These are phyloP conservation scores for Hemicentrotus pulcherrimus DNA, from an alignment of 35 echinoderm and acorn worm species.

Conservation along the genomic window DNA sequence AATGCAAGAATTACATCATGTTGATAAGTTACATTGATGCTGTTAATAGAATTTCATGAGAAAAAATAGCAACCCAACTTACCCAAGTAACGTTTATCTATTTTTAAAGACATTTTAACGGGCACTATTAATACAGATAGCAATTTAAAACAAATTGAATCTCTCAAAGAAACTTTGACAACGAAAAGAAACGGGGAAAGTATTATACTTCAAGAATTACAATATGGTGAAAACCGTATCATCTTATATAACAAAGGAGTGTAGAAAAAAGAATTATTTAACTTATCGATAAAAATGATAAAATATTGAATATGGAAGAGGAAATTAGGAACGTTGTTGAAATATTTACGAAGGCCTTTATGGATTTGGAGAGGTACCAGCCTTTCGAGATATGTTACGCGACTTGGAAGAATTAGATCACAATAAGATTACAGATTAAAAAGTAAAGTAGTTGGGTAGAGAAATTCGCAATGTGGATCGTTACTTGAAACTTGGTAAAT, in stretches of 20 bases:
- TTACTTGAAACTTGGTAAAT: too few species aligned
- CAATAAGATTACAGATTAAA: background rate
- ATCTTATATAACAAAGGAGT: background rate
- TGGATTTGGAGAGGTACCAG: background rate
- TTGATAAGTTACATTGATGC: too few species aligned
- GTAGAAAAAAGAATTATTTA: conserved; percentile 12
- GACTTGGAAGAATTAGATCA: background rate
- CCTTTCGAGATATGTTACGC: background rate
- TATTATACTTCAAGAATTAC: background rate
- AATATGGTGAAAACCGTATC: background rate
- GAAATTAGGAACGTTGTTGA: background rate
- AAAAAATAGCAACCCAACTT: too few species aligned
- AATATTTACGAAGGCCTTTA: background rate
- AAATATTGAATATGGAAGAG: background rate
- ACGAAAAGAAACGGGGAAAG: background rate
- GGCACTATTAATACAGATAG: too few species aligned
- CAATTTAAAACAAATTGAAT: too few species aligned
- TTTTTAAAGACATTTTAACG: too few species aligned
- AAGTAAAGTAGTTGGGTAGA: background rate
- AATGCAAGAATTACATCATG: too few species aligned
- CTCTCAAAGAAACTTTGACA: too few species aligned
- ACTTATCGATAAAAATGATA: background rate
- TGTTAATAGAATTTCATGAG: too few species aligned
- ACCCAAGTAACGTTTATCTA: too few species aligned
- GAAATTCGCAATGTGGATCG: too few species aligned